Base-by-base conservation (phyloP, 2,113 vertebrate genomes). In the Odobenus rosmarus region DNA sequence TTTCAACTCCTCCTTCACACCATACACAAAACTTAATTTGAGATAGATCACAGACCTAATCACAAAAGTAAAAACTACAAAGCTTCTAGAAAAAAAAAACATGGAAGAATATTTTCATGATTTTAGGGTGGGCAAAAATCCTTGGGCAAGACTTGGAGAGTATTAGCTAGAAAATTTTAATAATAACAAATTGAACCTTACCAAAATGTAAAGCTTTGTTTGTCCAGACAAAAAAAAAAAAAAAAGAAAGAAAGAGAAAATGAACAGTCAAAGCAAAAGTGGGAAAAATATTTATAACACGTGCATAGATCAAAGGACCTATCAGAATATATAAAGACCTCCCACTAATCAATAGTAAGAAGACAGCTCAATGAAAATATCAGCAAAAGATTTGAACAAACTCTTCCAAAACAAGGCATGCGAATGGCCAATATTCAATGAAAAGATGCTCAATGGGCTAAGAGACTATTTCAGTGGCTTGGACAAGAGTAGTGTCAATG, bases 161-260 rank as follows among this genome's bases (percentile, higher is more conserved):
- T 14, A 76, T 87, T 97, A 89, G 87, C 33, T 33, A 93, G 49
- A 93, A 93, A 81, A 64, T 18, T 33, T 81, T 42, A 62, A 33
- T 62, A 90, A 77, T 49, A 59, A 86, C 19, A 36, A 82, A 33
- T 49, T n/a, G 28, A 57, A 71, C 7, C 51, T 61, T 88, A 74
- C n/a, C 51, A 84, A 74, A 71, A 84, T 36, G 7, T 77, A 90
- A 76, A 77, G n/a, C 10, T 72, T n/a, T 83, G 16, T 81, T 39
- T 53, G 21, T 62, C 46, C 55, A 83, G 89, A 95, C 9, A 62
- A 69, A 18, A 93, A 79, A 57, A 69, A 42, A 88, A 79, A 79
- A 49, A 55, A 55, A 18, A 39, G 39, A 39, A 39, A 39, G 39
- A 39, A 39, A 39, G 39, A 33, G 23, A 62, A 74, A 74, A 64